phyloP scores from a whole-genome alignment of 2,113 vertebrate species.

The Amblyornis subalaris region DNA sequence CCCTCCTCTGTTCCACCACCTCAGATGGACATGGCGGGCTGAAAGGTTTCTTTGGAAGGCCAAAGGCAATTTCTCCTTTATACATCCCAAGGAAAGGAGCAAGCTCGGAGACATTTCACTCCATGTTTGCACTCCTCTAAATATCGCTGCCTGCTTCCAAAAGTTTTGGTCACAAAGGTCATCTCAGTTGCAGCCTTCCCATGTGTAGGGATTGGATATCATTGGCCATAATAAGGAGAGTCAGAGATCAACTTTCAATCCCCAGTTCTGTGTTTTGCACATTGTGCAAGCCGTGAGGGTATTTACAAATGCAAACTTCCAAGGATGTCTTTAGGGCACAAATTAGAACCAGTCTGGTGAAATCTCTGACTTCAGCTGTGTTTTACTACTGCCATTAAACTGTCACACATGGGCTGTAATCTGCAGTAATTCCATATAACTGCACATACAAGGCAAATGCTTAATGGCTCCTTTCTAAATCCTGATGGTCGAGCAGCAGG shows the following conservation, averaged over 20 bases:
- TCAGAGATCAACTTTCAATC: background rate
- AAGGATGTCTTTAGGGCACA: background rate
- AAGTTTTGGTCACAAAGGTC: background rate
- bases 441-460: background rate
- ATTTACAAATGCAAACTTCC: background rate
- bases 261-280: background rate
- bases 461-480: background rate
- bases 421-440: background rate
- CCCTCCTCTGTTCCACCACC: background rate
- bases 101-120: background rate
- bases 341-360: background rate
- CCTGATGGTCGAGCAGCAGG: rapidly evolving
- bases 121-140: background rate
- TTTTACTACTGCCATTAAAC: background rate
- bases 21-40: rapidly evolving
- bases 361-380: background rate
- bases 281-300: background rate
- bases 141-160: background rate
- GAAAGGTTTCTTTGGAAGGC: background rate
- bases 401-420: background rate
- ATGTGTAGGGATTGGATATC: background rate
- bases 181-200: background rate
- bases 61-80: background rate
- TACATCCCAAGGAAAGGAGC: background rate
- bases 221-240: background rate